Base-by-base conservation (phyloP, 2,113 vertebrate species). In the Pterophyllum scalare region DNA sequence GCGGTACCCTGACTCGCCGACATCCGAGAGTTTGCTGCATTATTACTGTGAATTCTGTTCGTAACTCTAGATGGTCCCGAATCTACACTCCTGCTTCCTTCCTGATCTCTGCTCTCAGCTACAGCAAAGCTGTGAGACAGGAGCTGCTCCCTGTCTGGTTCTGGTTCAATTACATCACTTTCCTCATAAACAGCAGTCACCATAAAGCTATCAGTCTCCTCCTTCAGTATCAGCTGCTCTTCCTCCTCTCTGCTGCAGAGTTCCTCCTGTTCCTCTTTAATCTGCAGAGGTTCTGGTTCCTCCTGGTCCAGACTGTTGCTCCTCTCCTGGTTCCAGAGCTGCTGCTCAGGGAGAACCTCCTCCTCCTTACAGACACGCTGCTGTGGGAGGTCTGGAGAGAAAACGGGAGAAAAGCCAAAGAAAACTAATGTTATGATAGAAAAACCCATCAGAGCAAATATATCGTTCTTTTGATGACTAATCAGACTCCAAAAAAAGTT, bases 221-320 rank as follows among this genome's bases (percentile, higher is more conserved):
- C 59, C 59, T 61, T 61, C 59, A 61, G 59, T 12, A 10, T 31
- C 17, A 61, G 59, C 59, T 61, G 59, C 59, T 61, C 59, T 12
- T 3, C 59, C 59, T 33, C 5, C 59, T 38, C 8, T 10, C 35
- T 38, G 35, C 35, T 38, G 35, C 35, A 38, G 35, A 38, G 35
- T 8, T 38, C 28, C 28, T 35, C 58, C 26, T 31, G 0, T 28
- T 59, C 58, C 58, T 59, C 58, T 59, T 28, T 59, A 26, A 15
- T 1, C 57, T 59, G 57, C 2, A 24, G 57, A 59, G 57, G 0
- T 26, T 58, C 22, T 58, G 57, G 57, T 58, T 58, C 57, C 57
- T 58, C 56, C 56, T 22, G 54, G 0, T 56, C 20, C 20, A 58
- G 0, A 58, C n/a, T 24, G n/a, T n/a, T 24, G 5, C n/a, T 24